Conservation (phyloP, 2,888 invertebrate genomes). For the Embidobia sp. region DNA sequence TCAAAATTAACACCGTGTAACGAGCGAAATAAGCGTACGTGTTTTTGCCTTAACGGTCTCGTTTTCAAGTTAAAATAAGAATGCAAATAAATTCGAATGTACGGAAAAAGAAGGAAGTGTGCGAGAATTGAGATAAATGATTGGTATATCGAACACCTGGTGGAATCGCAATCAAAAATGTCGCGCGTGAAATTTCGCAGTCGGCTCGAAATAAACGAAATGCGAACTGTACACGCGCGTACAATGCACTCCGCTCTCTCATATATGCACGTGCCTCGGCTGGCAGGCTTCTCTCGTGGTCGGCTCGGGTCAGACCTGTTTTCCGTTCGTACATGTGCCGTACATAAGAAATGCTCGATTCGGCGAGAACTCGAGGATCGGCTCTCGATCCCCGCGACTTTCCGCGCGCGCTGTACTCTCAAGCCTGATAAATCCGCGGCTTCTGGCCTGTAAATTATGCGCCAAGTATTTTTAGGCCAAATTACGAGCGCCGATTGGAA, state of each 20-base stretch:
- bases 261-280: conserved; percentile 46
- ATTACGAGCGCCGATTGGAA: conserved; percentile 39
- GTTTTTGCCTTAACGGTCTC: too few relatives aligned
- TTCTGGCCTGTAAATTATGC: conserved; percentile 44
- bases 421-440: conserved; percentile 33
- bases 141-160: too few relatives aligned
- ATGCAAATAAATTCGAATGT: neutral
- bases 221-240: conserved; percentile 22
- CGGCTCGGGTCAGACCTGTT: conserved; percentile 64
- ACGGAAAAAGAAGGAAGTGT: too few relatives aligned
- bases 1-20: too few relatives aligned
- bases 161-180: too few relatives aligned
- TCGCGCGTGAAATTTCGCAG: conserved; percentile 48
- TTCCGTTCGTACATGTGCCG: conserved; percentile 51
- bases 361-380: conserved; percentile 57
- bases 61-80: too few relatives aligned
- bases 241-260: conserved; percentile 54
- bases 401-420: conserved; percentile 24
- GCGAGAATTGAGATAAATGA: too few relatives aligned
- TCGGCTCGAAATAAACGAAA: conserved; percentile 25
- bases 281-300: conserved; percentile 25
- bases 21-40: too few relatives aligned
- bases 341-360: conserved; percentile 50
- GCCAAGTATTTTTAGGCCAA: conserved; percentile 57
- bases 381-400: conserved; percentile 51